Percentiles rank a stretch among this genome's conserved stretches.
Evolutionary conservation across 2,797 vertebrate species (phyloP).

Genomic region (Mormyrus proboscirostris): DNA sequence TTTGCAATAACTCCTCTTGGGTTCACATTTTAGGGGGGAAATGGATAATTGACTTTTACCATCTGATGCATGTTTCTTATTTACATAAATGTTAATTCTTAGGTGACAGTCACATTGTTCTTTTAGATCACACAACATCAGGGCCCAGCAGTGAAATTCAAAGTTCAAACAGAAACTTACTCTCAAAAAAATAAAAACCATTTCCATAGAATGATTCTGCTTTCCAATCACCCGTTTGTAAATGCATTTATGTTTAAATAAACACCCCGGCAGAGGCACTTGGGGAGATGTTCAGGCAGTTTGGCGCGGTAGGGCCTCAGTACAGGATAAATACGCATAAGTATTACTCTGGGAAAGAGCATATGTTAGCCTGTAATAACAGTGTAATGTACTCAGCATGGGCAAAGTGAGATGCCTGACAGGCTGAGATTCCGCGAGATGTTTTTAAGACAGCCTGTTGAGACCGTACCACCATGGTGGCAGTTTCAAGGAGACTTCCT

Average conservation of each 20-base stretch:
- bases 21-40: background rate
- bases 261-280: background rate
- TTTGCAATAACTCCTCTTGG: background rate
- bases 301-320: background rate
- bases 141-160: background rate
- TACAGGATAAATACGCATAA: background rate
- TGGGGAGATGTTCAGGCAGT: background rate
- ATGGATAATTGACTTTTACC: background rate
- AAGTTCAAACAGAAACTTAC: background rate
- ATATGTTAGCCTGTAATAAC: slow-evolving; percentile 13
- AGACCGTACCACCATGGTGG: background rate
- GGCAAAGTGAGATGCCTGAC: slow-evolving; percentile 19
- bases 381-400: slow-evolving; percentile 22
- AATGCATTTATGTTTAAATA: background rate
- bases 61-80: background rate
- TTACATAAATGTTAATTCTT: background rate
- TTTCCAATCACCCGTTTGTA: background rate
- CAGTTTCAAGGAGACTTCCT: background rate
- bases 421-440: background rate
- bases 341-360: slow-evolving; percentile 27
- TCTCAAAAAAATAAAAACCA: background rate
- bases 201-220: background rate
- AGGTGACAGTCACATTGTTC: background rate
- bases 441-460: background rate
- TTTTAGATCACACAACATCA: background rate